These are phyloP conservation scores for Timema cristinae DNA, from an alignment of 2,888 invertebrate species.

Conservation along the genomic window DNA sequence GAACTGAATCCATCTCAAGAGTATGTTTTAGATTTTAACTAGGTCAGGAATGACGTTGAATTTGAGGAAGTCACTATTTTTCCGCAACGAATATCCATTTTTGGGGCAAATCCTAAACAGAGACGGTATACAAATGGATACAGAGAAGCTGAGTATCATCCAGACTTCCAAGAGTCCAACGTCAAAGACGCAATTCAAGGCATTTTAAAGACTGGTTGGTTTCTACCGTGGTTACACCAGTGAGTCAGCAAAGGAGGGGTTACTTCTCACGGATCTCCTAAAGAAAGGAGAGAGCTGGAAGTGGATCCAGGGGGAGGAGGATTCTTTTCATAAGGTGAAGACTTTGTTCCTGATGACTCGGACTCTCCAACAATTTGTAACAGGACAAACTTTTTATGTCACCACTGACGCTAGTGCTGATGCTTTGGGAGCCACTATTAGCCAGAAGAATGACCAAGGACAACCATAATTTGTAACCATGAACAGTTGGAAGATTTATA, in stretches of 20 bases:
- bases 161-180: too few species aligned
- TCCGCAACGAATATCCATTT: not conserved
- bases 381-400: not conserved
- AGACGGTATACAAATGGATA: not conserved
- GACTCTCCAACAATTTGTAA: not conserved
- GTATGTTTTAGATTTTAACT: too few species aligned
- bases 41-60: constrained; percentile 12
- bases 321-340: not conserved
- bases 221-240: constrained; percentile 3
- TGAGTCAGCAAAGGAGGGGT: not conserved
- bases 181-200: not conserved
- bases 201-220: not conserved
- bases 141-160: not conserved
- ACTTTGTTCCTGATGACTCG: constrained; percentile 12
- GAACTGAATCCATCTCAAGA: not conserved
- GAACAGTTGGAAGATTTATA: constrained; percentile 28
- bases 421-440: too few species aligned
- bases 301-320: not conserved
- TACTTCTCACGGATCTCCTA: not conserved
- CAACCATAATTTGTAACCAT: constrained; percentile 23
- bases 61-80: constrained; percentile 14
- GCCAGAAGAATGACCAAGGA: not conserved
- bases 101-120: constrained; percentile 10
- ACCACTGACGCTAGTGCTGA: too few species aligned
- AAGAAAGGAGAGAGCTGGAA: not conserved